These are phyloP conservation scores for Calliphora vicina DNA, from an alignment of 1,140 invertebrate genomes.

Conservation along the genomic window DNA sequence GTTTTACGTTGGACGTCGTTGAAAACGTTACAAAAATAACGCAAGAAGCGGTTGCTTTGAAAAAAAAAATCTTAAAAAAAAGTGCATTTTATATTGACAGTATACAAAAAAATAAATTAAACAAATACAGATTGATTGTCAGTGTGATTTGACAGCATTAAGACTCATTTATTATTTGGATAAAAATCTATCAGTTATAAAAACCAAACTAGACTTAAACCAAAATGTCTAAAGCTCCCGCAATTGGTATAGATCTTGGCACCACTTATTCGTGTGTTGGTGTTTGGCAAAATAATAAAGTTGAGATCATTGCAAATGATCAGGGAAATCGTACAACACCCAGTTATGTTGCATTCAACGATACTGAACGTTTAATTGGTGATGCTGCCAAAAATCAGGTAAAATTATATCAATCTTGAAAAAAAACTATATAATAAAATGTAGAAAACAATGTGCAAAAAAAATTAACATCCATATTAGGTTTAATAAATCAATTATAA, in stretches of 20 bases:
- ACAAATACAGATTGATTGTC: not conserved
- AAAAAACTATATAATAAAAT: not conserved
- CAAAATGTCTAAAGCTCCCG: conserved; percentile 66
- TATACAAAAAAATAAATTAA: not conserved
- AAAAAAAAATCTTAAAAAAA: not conserved
- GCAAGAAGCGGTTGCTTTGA: conserved; percentile 25
- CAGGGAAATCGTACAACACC: conserved; percentile 93
- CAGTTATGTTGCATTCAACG: conserved; percentile 88
- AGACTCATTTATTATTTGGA: not conserved
- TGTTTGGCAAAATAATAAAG: conserved; percentile 84
- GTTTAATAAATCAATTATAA: conserved; percentile 17
- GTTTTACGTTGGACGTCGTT: conserved; percentile 23
- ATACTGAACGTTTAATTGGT: conserved; percentile 70
- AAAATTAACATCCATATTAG: not conserved
- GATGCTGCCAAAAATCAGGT: conserved; percentile 65
- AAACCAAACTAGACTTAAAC: conserved; percentile 4
- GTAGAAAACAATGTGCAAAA: not conserved
- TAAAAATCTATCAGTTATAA: not conserved
- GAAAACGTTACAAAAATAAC: not conserved
- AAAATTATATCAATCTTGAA: conserved; percentile 33
- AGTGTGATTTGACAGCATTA: conserved; percentile 18
- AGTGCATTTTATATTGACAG: not conserved
- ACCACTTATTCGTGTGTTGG: conserved; percentile 85
- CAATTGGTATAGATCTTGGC: conserved; percentile 81
- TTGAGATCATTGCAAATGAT: conserved; percentile 94